phyloP scores from a whole-genome alignment of 2,888 invertebrate genomes.

The Heteromyza rotundicornis region DNA sequence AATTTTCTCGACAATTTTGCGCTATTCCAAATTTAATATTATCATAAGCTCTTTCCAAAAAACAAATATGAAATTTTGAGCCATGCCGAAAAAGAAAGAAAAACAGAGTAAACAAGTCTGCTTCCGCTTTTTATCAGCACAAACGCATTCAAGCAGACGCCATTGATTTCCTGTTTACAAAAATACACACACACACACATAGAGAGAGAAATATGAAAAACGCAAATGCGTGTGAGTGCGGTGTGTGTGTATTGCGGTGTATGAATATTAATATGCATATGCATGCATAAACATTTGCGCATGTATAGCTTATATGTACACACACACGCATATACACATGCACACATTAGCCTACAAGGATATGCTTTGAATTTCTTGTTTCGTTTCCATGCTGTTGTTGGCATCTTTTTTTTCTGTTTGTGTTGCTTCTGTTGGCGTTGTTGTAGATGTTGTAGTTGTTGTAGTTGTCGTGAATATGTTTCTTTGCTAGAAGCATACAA shows the following conservation, averaged over 20 bases:
- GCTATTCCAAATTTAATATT: no score
- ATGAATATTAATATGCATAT: no score
- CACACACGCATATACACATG: neutral
- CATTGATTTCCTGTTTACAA: neutral
- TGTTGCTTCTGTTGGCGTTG: neutral
- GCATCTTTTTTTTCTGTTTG: neutral
- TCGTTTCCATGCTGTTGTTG: neutral
- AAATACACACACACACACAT: neutral
- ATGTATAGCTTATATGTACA: neutral
- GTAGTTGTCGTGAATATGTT: neutral
- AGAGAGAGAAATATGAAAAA: neutral
- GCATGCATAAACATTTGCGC: neutral
- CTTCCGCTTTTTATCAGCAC: neutral
- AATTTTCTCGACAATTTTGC: no score
- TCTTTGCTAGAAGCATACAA: no score
- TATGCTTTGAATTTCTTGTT: neutral
- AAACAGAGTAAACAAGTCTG: neutral
- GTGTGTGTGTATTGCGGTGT: neutral
- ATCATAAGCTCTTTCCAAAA: no score
- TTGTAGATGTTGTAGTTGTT: neutral
- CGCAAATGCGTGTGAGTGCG: neutral
- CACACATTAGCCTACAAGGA: neutral
- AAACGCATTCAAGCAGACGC: conserved; percentile 2
- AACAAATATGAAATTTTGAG: no score
- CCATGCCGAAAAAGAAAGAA: no score